Evolutionary conservation across 37 sponge, comb jelly and placozoan genomes (phyloP), one percentile per base, ranked within the genome.

Genomic region (Amphimedon queenslandica): DNA sequence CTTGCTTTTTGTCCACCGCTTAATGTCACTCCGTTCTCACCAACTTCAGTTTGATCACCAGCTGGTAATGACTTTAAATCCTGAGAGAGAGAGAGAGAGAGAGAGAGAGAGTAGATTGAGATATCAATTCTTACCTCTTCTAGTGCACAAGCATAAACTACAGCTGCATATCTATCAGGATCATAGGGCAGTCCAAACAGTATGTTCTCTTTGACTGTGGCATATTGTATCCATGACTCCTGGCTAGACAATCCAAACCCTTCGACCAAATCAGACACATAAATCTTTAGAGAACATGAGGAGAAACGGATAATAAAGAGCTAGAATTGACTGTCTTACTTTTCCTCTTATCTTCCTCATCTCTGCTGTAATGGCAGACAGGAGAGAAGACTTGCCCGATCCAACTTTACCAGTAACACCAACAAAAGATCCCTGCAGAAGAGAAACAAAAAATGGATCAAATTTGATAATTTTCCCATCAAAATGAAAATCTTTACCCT

Each of bases 1-100:
- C 99, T 66, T 4, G 93, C 81, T 71, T 95, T 95, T 77, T 98
- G 99, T 13, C 99, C 99, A 40, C 99, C 99, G 75, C 99, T 98
- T 38, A 98, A 83, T 28, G 96, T 95, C 36, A 95, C 90, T 56
- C 99, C 99, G 84, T 94, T 92, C 74, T 91, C 96, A 30, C 99
- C 99, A 28, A 95, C 93, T 77, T 92, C 88, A 40, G 97, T 96
- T 42, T 37, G 20, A 61, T 96, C 97, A 21, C 97, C 97, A 58
- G 75, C 80, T 34, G 97, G 88, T 53, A 96, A 82, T 3, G 77
- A 43, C 28, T 72, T 20, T 16, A 96, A 42, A 67, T 96, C 97
- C 88, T 84, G 51, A 27, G 31, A 31, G 4, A 13, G 3, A 74
- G 10, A 1, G 58, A 2, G 6, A 30, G 40, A 1, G 27, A 32